Conservation (phyloP, 2,113 vertebrate genomes). For the Oxyruncus cristatus region DNA sequence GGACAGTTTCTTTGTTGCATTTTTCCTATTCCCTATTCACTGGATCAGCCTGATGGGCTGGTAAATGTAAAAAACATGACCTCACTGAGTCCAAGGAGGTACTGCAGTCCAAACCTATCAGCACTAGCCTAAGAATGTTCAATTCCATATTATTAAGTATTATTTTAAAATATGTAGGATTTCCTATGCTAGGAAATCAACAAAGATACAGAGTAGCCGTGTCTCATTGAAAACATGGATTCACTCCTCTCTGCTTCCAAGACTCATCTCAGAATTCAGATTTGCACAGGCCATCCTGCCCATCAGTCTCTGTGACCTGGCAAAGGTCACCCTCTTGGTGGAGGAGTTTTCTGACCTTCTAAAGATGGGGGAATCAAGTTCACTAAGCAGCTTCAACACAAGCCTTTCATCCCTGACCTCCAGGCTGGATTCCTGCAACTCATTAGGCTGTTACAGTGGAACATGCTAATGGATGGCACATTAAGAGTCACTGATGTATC, state of each 20-base stretch:
- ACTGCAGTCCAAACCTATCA: background rate
- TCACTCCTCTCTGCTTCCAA: background rate
- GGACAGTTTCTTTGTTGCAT: background rate
- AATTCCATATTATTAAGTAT: background rate
- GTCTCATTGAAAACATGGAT: background rate
- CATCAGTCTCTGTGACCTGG: background rate
- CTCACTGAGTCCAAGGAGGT: background rate
- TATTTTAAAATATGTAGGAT: background rate
- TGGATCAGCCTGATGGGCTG: background rate
- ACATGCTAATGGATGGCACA: conserved; percentile 33
- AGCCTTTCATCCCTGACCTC: conserved; percentile 47
- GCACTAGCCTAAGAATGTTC: background rate
- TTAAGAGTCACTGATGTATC: background rate
- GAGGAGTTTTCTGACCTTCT: conserved; percentile 18
- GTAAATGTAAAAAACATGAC: background rate
- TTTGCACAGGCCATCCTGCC: background rate
- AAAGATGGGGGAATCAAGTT: background rate
- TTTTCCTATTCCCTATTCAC: background rate
- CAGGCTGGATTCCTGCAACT: conserved; percentile 40
- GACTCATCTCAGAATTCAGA: background rate
- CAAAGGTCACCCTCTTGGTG: background rate
- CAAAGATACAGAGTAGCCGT: background rate
- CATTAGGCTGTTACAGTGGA: background rate
- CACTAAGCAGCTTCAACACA: conserved; percentile 1
- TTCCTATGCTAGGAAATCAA: background rate